Percentiles rank a stretch among this genome's conserved stretches.
Evolutionary conservation across 1,140 invertebrate species (phyloP).

Genomic region (Bursaphelenchus mucronatus): DNA sequence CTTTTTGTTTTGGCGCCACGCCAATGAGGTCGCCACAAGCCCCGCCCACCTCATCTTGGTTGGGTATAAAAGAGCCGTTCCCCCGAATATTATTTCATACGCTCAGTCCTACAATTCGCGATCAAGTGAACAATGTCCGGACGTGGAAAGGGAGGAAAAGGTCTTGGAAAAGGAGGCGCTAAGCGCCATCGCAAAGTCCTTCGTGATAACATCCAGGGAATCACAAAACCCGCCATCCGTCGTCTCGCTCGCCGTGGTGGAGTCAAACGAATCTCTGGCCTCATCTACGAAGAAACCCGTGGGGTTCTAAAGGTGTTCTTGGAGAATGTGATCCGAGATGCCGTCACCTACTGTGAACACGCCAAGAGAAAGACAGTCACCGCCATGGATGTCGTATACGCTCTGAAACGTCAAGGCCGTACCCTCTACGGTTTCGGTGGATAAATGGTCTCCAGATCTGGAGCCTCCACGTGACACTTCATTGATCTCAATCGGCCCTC

Average conservation of each 20-base stretch:
- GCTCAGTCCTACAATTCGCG: too few species aligned
- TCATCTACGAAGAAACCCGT: constrained; percentile 68
- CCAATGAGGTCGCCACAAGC: too few species aligned
- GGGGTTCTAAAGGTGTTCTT: constrained; percentile 66
- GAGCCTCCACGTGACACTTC: not conserved
- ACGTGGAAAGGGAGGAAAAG: constrained; percentile 70
- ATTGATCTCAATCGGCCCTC: constrained; percentile 42
- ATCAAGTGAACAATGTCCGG: constrained; percentile 57
- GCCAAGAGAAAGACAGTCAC: constrained; percentile 77
- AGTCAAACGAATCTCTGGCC: constrained; percentile 72
- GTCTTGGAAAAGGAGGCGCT: constrained; percentile 70
- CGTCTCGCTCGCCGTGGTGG: constrained; percentile 72
- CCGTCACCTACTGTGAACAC: constrained; percentile 77
- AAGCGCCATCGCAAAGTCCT: constrained; percentile 69
- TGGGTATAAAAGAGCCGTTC: too few species aligned
- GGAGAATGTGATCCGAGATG: constrained; percentile 76
- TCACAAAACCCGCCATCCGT: constrained; percentile 69
- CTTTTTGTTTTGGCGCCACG: too few species aligned
- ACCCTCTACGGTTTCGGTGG: constrained; percentile 68
- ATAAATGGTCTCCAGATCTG: constrained; percentile 53
- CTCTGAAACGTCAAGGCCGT: constrained; percentile 75
- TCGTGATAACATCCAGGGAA: constrained; percentile 72
- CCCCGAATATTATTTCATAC: too few species aligned
- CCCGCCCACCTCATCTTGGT: too few species aligned
- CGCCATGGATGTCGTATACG: constrained; percentile 81